phyloP scores from a whole-genome alignment of 2,113 vertebrate genomes.

The Bufo bufo region DNA sequence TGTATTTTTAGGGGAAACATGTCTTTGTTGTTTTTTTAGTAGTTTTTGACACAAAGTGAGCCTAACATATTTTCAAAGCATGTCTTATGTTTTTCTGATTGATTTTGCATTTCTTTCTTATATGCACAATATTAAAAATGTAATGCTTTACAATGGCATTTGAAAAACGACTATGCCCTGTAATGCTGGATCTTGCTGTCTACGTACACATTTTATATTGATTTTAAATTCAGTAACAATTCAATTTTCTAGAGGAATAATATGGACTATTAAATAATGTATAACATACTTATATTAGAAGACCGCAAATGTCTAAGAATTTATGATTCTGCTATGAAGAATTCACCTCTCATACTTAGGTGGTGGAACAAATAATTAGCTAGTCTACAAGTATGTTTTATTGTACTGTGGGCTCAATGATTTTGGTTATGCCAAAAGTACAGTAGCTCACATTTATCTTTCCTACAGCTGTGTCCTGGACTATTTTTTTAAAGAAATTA shows the following conservation, averaged over 20 bases:
- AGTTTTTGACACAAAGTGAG: not conserved
- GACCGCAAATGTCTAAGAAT: slow-evolving; percentile 14
- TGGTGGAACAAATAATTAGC: slow-evolving; percentile 31
- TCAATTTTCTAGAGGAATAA: slow-evolving; percentile 31
- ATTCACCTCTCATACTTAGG: not conserved
- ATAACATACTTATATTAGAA: slow-evolving; percentile 29
- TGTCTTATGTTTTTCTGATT: slow-evolving; percentile 1
- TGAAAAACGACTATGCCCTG: slow-evolving; percentile 27
- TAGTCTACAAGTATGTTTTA: not conserved
- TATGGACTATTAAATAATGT: slow-evolving; percentile 42
- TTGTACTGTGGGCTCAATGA: not conserved
- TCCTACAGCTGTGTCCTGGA: too few relatives aligned
- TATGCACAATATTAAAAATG: slow-evolving; percentile 41
- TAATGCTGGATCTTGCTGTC: slow-evolving; percentile 6
- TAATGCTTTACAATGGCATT: slow-evolving; percentile 18
- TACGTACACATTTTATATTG: slow-evolving; percentile 32
- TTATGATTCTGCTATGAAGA: not conserved
- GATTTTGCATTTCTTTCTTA: slow-evolving; percentile 21
- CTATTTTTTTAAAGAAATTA: not conserved
- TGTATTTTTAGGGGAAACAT: not conserved
- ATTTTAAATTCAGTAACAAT: slow-evolving; percentile 38
- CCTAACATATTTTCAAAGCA: not conserved
- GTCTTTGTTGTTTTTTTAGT: not conserved
- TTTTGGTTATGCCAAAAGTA: not conserved
- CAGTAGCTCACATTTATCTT: not conserved